Percentiles rank a stretch among this genome's conserved stretches.
phyloP scores from a whole-genome alignment of 2,113 vertebrate genomes.

The Buteo buteo region DNA sequence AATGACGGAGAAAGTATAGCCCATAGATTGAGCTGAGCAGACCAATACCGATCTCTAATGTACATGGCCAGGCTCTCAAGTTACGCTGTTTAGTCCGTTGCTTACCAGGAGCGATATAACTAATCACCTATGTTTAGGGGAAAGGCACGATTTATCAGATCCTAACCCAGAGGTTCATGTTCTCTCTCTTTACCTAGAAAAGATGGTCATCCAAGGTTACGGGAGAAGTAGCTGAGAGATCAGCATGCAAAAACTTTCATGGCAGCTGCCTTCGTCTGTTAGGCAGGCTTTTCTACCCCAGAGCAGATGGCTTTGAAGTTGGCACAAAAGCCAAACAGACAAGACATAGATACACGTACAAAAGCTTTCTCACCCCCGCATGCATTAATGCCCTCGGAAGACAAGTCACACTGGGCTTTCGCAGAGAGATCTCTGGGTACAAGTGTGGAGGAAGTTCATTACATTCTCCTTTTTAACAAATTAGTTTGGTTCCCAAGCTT shows the following conservation, averaged over 20 bases:
- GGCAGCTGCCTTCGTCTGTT: slow-evolving; percentile 67
- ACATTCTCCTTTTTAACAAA: neutral
- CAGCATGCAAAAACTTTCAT: slow-evolving; percentile 31
- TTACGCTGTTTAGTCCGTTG: neutral
- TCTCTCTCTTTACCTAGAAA: slow-evolving; percentile 72
- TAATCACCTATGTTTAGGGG: neutral
- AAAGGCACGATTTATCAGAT: slow-evolving; percentile 40
- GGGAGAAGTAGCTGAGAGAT: slow-evolving; percentile 38
- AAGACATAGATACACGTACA: neutral
- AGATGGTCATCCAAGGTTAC: slow-evolving; percentile 70
- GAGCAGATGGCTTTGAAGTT: slow-evolving; percentile 39
- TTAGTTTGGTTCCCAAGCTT: neutral
- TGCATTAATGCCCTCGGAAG: neutral
- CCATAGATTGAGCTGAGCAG: neutral
- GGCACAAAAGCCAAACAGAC: neutral
- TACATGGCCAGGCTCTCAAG: neutral
- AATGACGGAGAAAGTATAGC: neutral
- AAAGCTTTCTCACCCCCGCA: neutral
- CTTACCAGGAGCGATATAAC: neutral
- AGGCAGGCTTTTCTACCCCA: slow-evolving; percentile 50
- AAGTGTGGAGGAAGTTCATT: neutral
- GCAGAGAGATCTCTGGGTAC: neutral
- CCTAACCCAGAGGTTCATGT: slow-evolving; percentile 52
- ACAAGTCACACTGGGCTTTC: neutral
- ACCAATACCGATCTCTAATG: neutral